A percentile compares a stretch with the other conserved stretches of the same genome.
Evolutionary conservation across 2,797 vertebrate genomes (phyloP).

Genomic region (Menidia menidia): DNA sequence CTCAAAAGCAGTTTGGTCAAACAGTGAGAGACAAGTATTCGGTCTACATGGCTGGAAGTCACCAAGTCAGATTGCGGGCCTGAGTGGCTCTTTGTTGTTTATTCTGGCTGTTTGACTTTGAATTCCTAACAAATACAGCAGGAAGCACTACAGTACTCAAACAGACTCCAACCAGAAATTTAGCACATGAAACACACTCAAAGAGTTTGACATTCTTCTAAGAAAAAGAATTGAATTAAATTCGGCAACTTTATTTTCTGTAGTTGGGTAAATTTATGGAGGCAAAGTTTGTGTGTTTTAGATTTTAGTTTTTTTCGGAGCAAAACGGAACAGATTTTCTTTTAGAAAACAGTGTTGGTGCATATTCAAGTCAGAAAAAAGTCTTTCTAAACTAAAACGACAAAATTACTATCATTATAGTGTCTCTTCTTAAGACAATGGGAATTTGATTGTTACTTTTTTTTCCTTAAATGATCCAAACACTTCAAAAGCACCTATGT

Average conservation of each 20-base stretch:
- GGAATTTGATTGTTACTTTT: neutral
- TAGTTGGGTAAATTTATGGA: conserved; percentile 1
- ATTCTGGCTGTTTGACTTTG: conserved; percentile 57
- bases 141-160: conserved; percentile 35
- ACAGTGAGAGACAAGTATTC: conserved; percentile 54
- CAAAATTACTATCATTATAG: neutral
- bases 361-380: neutral
- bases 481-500: neutral
- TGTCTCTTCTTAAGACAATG: neutral
- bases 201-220: conserved; percentile 40
- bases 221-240: neutral
- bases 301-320: neutral
- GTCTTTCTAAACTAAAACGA: neutral
- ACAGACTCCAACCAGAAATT: conserved; percentile 40
- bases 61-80: conserved; percentile 62
- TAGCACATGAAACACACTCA: conserved; percentile 21
- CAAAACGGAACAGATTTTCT: neutral
- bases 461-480: neutral
- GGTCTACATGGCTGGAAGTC: conserved; percentile 61
- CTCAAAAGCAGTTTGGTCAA: conserved; percentile 80
- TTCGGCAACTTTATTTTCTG: neutral
- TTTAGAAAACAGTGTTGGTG: too few relatives aligned
- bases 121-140: conserved; percentile 54
- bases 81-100: conserved; percentile 70
- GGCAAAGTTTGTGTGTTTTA: neutral